Evolutionary conservation across 1,140 invertebrate species (phyloP), one percentile per base, ranked within the genome.

Genomic region (Whitmania pigra): DNA sequence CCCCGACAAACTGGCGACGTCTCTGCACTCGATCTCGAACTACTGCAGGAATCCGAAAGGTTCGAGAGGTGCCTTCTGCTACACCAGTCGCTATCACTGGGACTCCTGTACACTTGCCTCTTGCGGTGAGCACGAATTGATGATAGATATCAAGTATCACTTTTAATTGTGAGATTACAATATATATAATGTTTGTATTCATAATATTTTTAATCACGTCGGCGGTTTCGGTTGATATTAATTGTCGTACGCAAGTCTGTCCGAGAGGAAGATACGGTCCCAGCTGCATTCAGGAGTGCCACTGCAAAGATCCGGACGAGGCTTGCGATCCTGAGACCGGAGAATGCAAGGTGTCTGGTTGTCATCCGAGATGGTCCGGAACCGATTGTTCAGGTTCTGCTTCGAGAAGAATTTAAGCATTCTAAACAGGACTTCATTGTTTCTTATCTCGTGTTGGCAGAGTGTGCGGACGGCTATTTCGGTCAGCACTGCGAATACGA

Each of bases 401-500:
- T 63, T 31, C 20, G 9, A 13, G 57, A 25, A 22, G 18, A 0
- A 6, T 63, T 17, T 63, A 63, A 25, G 11, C 29, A 13, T 6
- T 60, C 9, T 63, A 7, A 25, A 63, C 0, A 11, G 20, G 11
- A 7, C 0, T 6, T 63, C 18, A 63, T 63, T 63, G 11, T n/a
- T 63, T 18, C 1, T 18, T 6, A 31, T 63, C 29, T 63, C 15
- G 18, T 25, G 4, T 18, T 18, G 7, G 4, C 15, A 70, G 69
- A 71, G 17, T 73, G 73, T 53, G 29, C 31, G 4, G 69, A 67
- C 25, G 68, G 73, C 29, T 43, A 49, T 22, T 73, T 71, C 40
- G 73, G 73, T 13, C 11, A 31, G 53, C 22, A 54, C 43, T 73
- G 73, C 53, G 49, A 71, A 36, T 66, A 40, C 0, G 18, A 66